Percentiles rank a stretch among this genome's conserved stretches.
These are phyloP conservation scores for Periparus ater DNA, from an alignment of 2,797 vertebrate genomes.

Conservation along the genomic window DNA sequence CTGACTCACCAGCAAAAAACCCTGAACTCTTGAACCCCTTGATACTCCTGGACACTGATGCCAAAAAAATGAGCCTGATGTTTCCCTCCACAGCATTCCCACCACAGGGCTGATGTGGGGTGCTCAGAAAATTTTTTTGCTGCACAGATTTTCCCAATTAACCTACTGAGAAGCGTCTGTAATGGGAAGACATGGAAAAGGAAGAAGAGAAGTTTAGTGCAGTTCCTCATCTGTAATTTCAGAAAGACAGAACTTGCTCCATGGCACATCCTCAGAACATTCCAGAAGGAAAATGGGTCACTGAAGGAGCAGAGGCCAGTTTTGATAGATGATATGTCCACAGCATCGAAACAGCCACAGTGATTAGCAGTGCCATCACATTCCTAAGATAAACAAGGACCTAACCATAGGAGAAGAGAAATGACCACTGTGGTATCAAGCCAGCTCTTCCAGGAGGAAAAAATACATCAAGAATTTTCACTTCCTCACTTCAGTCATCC, in stretches of 20 bases:
- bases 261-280: not conserved
- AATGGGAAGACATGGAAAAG: not conserved
- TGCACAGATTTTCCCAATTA: not conserved
- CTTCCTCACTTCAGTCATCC: not conserved
- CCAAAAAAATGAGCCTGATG: not conserved
- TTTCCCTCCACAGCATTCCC: not conserved
- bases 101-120: fast-evolving
- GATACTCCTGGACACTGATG: not conserved
- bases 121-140: not conserved
- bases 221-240: not conserved
- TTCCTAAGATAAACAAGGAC: not conserved
- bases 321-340: not conserved
- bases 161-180: not conserved
- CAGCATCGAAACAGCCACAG: not conserved
- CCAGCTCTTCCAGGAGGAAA: not conserved
- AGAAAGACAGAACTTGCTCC: not conserved
- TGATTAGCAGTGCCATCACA: not conserved
- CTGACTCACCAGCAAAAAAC: not conserved
- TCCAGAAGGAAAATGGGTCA: not conserved
- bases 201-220: not conserved
- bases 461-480: not conserved
- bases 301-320: not conserved
- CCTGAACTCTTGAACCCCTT: not conserved
- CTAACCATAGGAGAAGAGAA: conserved; percentile 6
- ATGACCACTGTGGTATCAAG: not conserved